Conservation (phyloP, 2,113 vertebrate species). For the Crotophaga sulcirostris region DNA sequence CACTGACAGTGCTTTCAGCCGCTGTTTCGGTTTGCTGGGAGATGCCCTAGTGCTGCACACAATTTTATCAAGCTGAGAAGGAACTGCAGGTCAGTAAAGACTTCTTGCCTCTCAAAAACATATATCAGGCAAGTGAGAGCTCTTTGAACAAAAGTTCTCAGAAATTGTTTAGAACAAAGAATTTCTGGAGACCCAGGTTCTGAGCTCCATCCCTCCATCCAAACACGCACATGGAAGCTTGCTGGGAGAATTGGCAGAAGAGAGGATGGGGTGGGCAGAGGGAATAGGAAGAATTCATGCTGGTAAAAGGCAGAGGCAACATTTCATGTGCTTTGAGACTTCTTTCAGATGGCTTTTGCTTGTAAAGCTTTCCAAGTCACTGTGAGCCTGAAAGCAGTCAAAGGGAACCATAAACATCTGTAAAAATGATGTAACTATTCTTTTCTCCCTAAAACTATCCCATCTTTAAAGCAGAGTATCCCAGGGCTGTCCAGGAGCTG, state of each 20-base stretch:
- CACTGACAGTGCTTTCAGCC: accelerated
- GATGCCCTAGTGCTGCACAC: no score
- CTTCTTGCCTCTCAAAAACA: background rate
- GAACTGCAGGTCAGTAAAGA: background rate
- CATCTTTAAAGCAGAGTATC: background rate
- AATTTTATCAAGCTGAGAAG: background rate
- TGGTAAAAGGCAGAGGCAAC: background rate
- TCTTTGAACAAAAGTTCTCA: background rate
- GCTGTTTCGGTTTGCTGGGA: background rate
- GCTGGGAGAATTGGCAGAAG: background rate
- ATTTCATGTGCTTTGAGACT: background rate
- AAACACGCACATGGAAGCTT: accelerated
- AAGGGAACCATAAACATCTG: background rate
- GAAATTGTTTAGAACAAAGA: no score
- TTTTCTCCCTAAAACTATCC: background rate
- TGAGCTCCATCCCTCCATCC: background rate
- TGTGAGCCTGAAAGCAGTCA: background rate
- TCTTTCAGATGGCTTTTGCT: background rate
- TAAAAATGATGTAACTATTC: background rate
- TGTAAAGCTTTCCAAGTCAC: background rate
- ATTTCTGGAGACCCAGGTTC: background rate
- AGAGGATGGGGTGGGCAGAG: background rate
- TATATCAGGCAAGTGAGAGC: background rate
- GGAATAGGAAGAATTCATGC: accelerated
- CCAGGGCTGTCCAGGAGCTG: background rate